These are phyloP conservation scores for Paratilapia polleni DNA, from an alignment of 2,113 vertebrate genomes.

Conservation along the genomic window DNA sequence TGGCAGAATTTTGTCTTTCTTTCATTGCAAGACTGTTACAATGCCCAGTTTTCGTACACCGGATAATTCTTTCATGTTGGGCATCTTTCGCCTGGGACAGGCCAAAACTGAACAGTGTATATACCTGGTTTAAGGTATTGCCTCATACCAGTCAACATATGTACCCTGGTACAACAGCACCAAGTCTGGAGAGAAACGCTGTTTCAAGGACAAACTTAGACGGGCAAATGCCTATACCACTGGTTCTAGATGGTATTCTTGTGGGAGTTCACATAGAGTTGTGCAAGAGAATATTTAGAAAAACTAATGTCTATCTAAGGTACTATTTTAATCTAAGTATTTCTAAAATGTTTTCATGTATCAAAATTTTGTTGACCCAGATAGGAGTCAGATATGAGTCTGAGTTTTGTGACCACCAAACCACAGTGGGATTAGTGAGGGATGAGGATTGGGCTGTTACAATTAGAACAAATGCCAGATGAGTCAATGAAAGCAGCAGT, in stretches of 20 bases:
- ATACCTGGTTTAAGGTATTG: background rate
- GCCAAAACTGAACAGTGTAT: background rate
- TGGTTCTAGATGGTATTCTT: background rate
- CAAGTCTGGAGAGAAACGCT: background rate
- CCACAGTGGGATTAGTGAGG: constrained; percentile 13
- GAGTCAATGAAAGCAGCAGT: constrained; percentile 14
- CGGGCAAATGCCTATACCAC: background rate
- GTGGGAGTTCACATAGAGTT: background rate
- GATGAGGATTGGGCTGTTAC: background rate
- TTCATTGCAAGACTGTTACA: background rate
- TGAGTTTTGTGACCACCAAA: constrained; percentile 9
- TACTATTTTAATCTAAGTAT: no score
- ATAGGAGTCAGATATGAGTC: background rate
- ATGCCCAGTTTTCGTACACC: background rate
- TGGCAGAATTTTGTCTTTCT: background rate
- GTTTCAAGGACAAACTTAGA: background rate
- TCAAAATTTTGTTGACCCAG: background rate
- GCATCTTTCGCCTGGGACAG: background rate
- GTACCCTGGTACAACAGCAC: background rate
- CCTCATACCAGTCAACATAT: background rate
- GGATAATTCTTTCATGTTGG: constrained; percentile 1
- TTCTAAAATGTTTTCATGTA: background rate
- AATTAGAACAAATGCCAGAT: background rate
- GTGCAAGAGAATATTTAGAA: background rate
- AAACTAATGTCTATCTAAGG: no score